These are phyloP conservation scores for Hemiscyllium ocellatum DNA, from an alignment of 2,113 vertebrate genomes.

Conservation along the genomic window DNA sequence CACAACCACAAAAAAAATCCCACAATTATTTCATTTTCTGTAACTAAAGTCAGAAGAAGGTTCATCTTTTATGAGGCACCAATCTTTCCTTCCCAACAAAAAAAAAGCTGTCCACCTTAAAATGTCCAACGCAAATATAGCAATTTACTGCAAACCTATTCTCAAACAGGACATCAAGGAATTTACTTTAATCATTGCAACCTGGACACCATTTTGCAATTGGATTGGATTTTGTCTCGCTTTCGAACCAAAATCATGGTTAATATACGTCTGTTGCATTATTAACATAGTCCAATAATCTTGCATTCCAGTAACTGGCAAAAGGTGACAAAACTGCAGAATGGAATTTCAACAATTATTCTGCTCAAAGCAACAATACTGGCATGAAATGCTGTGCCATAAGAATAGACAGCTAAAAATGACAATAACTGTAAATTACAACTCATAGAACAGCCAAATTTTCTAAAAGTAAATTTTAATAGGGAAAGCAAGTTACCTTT, in stretches of 20 bases:
- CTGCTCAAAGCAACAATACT: not conserved
- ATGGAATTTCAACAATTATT: not conserved
- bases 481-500: not conserved
- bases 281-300: not conserved
- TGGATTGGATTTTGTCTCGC: not conserved
- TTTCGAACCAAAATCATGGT: not conserved
- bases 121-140: not conserved
- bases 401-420: not conserved
- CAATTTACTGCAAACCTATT: not conserved
- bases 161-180: not conserved
- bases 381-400: not conserved
- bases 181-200: not conserved
- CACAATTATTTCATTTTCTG: not conserved
- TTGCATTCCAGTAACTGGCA: not conserved
- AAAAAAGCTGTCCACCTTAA: not conserved
- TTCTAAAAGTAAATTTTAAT: not conserved
- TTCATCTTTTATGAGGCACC: too few relatives aligned
- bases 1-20: not conserved
- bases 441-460: not conserved
- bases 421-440: not conserved
- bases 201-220: not conserved
- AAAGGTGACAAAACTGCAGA: not conserved
- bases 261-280: not conserved
- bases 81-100: not conserved
- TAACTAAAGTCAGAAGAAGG: not conserved